A percentile compares a stretch with the other conserved stretches of the same genome.
These are phyloP conservation scores for Hylyphantes graminicola DNA, from an alignment of 1,140 invertebrate genomes.

Conservation along the genomic window DNA sequence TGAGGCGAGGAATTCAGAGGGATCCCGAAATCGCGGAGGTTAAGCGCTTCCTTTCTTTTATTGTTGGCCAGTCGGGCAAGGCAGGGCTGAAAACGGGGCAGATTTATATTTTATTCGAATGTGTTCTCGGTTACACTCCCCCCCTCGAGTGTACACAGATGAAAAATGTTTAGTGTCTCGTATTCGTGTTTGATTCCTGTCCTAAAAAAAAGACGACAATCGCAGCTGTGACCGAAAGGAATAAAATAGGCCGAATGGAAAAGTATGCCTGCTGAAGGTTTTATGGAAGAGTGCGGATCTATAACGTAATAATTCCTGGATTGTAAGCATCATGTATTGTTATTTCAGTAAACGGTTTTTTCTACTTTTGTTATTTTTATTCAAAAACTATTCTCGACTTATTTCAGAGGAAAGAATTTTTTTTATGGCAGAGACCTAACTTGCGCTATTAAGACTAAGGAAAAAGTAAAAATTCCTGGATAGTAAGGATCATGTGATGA, in stretches of 20 bases:
- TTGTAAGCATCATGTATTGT: too few relatives aligned
- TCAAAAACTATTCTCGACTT: too few relatives aligned
- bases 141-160: background rate
- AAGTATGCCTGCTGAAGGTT: too few relatives aligned
- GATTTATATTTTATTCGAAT: slow-evolving; percentile 16
- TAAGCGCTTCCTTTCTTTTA: background rate
- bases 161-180: slow-evolving; percentile 32
- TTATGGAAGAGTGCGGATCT: too few relatives aligned
- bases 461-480: too few relatives aligned
- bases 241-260: background rate
- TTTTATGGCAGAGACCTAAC: too few relatives aligned
- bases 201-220: slow-evolving; percentile 18
- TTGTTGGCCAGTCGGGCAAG: background rate
- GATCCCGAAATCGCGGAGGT: slow-evolving; percentile 9
- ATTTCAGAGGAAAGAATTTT: too few relatives aligned
- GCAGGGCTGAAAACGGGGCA: background rate
- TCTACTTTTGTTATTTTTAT: too few relatives aligned
- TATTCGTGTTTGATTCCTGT: slow-evolving; percentile 29
- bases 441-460: too few relatives aligned
- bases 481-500: too few relatives aligned
- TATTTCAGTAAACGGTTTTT: too few relatives aligned
- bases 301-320: too few relatives aligned
- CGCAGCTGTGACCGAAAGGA: background rate
- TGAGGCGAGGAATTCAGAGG: slow-evolving; percentile 12
- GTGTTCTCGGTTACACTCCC: slow-evolving; percentile 1